A percentile compares a stretch with the other conserved stretches of the same genome.
Conservation (phyloP, 2,797 vertebrate species). For the Okamejei kenojei region DNA sequence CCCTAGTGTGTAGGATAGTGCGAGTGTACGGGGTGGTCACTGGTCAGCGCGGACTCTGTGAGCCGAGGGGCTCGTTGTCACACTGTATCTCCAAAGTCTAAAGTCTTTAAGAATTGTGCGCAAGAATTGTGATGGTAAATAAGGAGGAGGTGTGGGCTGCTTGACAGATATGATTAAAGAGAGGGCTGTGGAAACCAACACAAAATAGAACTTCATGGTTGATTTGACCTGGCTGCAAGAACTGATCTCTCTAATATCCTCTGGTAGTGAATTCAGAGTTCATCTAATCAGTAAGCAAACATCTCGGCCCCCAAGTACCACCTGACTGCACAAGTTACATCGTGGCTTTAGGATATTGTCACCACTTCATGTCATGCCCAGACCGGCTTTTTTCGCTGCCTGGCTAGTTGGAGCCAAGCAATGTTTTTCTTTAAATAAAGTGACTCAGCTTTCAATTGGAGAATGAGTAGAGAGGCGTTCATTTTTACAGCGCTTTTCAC, state of each 20-base stretch:
- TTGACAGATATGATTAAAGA: constrained; percentile 29
- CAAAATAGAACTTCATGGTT: constrained; percentile 24
- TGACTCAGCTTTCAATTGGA: not conserved
- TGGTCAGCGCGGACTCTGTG: too few species aligned
- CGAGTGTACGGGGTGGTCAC: too few species aligned
- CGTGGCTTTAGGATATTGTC: constrained; percentile 16
- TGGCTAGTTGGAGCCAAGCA: not conserved
- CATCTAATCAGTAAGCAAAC: constrained; percentile 30
- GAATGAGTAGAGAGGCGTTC: too few species aligned
- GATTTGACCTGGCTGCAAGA: constrained; percentile 20
- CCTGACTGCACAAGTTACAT: not conserved
- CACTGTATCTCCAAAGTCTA: too few species aligned
- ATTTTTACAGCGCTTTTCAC: too few species aligned
- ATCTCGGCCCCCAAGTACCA: not conserved
- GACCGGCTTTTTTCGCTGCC: not conserved
- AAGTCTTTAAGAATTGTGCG: too few species aligned
- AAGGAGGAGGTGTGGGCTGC: not conserved
- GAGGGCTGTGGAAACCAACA: not conserved
- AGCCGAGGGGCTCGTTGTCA: too few species aligned
- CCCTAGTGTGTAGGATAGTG: too few species aligned
- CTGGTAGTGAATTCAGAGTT: constrained; percentile 12
- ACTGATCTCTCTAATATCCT: constrained; percentile 17
- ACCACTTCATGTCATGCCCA: constrained; percentile 11
- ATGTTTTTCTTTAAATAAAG: not conserved
- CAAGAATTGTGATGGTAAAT: not conserved